These are phyloP conservation scores for Casuarius casuarius DNA, from an alignment of 2,113 vertebrate species.

Conservation along the genomic window DNA sequence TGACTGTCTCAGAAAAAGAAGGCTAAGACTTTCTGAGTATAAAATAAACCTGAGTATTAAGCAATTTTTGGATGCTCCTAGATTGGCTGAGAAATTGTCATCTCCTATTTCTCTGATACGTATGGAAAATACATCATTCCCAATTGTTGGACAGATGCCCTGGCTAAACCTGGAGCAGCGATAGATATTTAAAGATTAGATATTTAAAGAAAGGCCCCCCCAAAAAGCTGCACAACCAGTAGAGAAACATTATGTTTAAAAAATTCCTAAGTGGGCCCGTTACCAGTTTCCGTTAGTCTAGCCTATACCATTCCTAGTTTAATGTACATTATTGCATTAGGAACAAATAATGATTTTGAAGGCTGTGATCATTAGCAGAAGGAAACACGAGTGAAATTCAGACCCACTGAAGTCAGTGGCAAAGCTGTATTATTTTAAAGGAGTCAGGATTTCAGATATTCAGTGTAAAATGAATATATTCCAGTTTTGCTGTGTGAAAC, in stretches of 20 bases:
- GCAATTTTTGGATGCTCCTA: not conserved
- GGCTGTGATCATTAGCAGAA: not conserved
- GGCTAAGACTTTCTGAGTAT: not conserved
- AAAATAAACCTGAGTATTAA: not conserved
- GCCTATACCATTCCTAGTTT: not conserved
- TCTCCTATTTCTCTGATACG: not conserved
- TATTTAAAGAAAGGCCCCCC: not conserved
- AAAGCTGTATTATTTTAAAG: not conserved
- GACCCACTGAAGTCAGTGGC: not conserved
- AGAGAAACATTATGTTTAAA: not conserved
- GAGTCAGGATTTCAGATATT: not conserved
- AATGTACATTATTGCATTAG: not conserved
- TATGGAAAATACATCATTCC: not conserved
- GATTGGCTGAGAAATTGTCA: not conserved
- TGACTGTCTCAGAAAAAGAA: too few species aligned
- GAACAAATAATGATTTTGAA: not conserved
- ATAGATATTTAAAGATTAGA: not conserved
- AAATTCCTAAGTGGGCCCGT: not conserved
- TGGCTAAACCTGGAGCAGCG: not conserved
- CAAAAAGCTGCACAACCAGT: not conserved
- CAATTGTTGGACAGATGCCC: not conserved
- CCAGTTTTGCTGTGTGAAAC: not conserved
- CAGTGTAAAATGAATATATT: not conserved
- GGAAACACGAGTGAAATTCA: not conserved
- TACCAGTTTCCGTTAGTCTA: too few species aligned